Conservation (phyloP, 2,888 invertebrate genomes). For the Lottia scabra region DNA sequence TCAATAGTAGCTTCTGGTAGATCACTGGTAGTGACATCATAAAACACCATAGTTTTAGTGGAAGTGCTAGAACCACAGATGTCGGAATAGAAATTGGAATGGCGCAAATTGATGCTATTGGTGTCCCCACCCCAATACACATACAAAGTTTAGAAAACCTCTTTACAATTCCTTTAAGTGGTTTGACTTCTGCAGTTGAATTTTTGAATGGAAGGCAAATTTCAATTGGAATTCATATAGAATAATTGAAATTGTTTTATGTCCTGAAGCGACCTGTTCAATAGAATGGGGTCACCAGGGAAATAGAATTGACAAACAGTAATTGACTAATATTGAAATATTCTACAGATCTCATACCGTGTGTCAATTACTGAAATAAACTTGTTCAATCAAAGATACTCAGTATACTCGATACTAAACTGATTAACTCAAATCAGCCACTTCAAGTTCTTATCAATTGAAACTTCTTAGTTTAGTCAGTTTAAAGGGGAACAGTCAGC, state of each 20-base stretch:
- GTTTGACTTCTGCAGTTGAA: neutral
- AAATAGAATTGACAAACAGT: constrained; percentile 2
- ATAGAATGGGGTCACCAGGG: neutral
- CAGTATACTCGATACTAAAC: neutral
- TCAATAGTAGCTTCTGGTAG: too few relatives aligned
- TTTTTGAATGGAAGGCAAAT: neutral
- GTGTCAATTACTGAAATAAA: constrained; percentile 1
- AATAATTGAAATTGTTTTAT: constrained; percentile 2
- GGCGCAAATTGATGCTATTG: too few relatives aligned
- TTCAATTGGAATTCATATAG: too few relatives aligned
- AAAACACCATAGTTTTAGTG: too few relatives aligned
- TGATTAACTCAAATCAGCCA: neutral
- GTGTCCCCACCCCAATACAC: too few relatives aligned
- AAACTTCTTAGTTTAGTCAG: too few relatives aligned
- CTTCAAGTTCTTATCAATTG: neutral
- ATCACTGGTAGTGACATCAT: too few relatives aligned
- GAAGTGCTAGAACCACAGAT: too few relatives aligned
- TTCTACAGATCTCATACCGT: neutral
- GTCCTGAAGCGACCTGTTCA: neutral
- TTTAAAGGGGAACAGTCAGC: too few relatives aligned
- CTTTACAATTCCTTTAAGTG: too few relatives aligned
- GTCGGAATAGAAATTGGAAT: too few relatives aligned
- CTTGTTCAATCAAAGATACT: neutral
- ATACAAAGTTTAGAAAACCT: too few relatives aligned
- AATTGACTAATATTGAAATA: neutral